phyloP scores from a whole-genome alignment of 2,113 vertebrate species.

The Charadrius vociferus region DNA sequence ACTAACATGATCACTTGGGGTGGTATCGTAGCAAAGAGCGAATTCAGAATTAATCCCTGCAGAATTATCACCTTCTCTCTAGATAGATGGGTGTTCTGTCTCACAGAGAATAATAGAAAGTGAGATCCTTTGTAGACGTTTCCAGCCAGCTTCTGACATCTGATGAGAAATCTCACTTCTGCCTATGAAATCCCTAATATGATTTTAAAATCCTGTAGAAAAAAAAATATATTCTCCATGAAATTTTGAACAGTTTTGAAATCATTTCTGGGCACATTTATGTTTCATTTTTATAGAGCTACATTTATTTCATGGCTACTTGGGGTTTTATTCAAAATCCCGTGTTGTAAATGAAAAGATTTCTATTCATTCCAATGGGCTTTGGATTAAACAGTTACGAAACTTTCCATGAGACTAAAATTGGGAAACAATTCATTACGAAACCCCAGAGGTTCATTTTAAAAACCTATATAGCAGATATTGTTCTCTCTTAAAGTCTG shows the following conservation, averaged over 20 bases:
- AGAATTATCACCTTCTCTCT: not conserved
- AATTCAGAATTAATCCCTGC: not conserved
- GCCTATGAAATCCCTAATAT: not conserved
- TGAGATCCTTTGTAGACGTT: not conserved
- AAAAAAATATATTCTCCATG: not conserved
- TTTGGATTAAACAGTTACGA: not conserved
- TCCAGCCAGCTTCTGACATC: not conserved
- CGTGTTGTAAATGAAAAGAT: not conserved
- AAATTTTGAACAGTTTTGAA: not conserved
- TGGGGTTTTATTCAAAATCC: not conserved
- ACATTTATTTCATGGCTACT: not conserved
- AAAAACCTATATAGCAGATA: not conserved
- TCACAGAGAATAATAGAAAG: not conserved
- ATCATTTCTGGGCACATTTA: not conserved
- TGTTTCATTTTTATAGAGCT: not conserved
- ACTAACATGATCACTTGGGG: too few relatives aligned
- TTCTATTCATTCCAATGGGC: not conserved
- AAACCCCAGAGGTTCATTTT: not conserved
- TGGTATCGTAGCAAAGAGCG: not conserved
- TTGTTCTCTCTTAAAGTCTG: not conserved
- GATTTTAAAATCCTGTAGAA: not conserved
- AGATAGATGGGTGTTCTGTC: not conserved
- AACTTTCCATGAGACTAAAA: not conserved
- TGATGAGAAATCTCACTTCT: not conserved
- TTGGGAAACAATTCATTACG: not conserved